Conservation (phyloP, 2,888 invertebrate species). For the Drosophila buzzatii region DNA sequence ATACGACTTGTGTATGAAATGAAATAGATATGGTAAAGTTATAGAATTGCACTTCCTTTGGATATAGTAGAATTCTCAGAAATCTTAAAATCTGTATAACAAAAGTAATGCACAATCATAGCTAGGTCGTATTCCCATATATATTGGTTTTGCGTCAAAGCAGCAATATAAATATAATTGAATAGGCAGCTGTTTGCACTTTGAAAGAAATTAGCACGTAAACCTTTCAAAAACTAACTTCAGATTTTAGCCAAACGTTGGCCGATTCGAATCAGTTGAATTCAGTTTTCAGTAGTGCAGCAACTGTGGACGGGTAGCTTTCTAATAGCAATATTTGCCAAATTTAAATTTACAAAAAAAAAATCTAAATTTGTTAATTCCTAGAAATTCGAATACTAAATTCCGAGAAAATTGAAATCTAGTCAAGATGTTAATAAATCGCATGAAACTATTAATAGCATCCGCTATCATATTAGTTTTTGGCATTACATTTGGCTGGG, state of each 20-base stretch:
- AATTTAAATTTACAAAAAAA: neutral
- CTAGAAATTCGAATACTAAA: too few relatives aligned
- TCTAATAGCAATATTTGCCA: constrained; percentile 16
- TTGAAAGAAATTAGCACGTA: constrained; percentile 72
- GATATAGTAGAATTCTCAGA: neutral
- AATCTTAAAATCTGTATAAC: neutral
- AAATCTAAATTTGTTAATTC: neutral
- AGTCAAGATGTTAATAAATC: constrained; percentile 74
- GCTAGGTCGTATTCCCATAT: constrained; percentile 37
- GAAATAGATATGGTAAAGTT: too few relatives aligned
- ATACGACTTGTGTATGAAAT: neutral
- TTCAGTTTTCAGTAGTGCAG: constrained; percentile 32
- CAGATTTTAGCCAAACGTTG: constrained; percentile 40
- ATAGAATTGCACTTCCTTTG: too few relatives aligned
- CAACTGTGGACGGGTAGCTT: constrained; percentile 39
- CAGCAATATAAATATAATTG: constrained; percentile 51
- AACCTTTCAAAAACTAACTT: constrained; percentile 43
- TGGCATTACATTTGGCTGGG: constrained; percentile 89
- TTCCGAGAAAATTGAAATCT: constrained; percentile 3
- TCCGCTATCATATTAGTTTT: constrained; percentile 87
- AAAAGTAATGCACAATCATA: constrained; percentile 1
- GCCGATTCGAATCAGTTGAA: constrained; percentile 51
- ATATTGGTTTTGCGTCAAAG: constrained; percentile 38
- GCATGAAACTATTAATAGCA: constrained; percentile 86
- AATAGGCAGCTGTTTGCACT: constrained; percentile 40